A percentile compares a stretch with the other conserved stretches of the same genome.
Evolutionary conservation across 2,797 vertebrate genomes (phyloP).

Genomic region (Enteromius argenteus): DNA sequence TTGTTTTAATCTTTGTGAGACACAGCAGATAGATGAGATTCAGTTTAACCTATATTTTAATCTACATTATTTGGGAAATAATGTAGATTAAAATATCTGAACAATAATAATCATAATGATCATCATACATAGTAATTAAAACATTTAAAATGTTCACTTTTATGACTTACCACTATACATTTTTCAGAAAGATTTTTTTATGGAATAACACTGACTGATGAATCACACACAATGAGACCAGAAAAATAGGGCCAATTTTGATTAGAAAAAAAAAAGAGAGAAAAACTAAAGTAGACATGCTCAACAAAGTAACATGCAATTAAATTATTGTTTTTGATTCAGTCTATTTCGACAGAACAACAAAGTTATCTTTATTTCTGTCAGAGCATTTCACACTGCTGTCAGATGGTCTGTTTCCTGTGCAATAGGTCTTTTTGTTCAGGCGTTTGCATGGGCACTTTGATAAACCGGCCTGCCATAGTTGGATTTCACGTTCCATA

Average conservation of each 20-base stretch:
- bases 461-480: conserved; percentile 27
- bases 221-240: neutral
- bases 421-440: conserved; percentile 46
- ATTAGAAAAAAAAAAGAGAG: neutral
- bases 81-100: too few relatives aligned
- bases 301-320: neutral
- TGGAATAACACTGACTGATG: neutral
- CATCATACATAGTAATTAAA: neutral
- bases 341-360: conserved; percentile 26
- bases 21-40: neutral
- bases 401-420: conserved; percentile 37
- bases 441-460: conserved; percentile 45
- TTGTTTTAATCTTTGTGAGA: neutral
- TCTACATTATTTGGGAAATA: neutral
- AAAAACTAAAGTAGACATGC: neutral
- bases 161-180: neutral
- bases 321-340: conserved; percentile 14
- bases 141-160: neutral
- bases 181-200: neutral
- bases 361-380: conserved; percentile 38
- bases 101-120: neutral
- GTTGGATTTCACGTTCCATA: conserved; percentile 60
- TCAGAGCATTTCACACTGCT: conserved; percentile 18
- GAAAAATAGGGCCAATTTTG: neutral
- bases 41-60: neutral